Percentiles rank a stretch among this genome's conserved stretches.
These are phyloP conservation scores for Leptoteleia sp. DNA, from an alignment of 1,140 invertebrate species.

Conservation along the genomic window DNA sequence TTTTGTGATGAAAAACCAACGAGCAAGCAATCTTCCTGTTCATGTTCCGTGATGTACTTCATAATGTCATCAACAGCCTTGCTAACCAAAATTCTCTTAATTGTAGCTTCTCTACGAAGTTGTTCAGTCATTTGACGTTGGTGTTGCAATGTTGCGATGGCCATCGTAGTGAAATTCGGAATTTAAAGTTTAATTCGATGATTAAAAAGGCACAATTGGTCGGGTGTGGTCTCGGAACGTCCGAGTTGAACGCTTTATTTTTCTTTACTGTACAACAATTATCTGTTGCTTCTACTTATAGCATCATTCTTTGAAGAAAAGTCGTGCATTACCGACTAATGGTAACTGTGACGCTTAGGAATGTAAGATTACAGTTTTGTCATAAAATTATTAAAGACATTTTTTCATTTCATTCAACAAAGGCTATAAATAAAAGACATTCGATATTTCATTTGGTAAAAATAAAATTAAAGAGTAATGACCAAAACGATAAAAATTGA, in stretches of 20 bases:
- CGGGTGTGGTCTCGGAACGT: conserved; percentile 30
- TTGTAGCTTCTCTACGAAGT: conserved; percentile 93
- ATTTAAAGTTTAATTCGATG: conserved; percentile 9
- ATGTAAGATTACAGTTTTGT: too few relatives aligned
- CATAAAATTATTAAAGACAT: too few relatives aligned
- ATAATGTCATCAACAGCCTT: conserved; percentile 96
- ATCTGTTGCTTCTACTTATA: conserved; percentile 15
- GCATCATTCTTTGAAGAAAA: conserved; percentile 2
- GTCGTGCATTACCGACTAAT: too few relatives aligned
- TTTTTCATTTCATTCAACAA: too few relatives aligned
- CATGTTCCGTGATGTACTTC: conserved; percentile 95
- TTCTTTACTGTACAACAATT: not conserved
- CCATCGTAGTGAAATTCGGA: conserved; percentile 81
- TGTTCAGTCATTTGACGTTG: conserved; percentile 96
- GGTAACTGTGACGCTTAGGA: too few relatives aligned
- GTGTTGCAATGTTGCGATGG: conserved; percentile 94
- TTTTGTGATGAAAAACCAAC: conserved; percentile 97
- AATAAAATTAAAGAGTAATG: too few relatives aligned
- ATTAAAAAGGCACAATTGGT: conserved; percentile 24
- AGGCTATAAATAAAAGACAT: too few relatives aligned
- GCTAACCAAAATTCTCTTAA: conserved; percentile 93
- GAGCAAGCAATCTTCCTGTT: conserved; percentile 96
- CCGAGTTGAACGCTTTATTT: not conserved
- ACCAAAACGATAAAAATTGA: too few relatives aligned
- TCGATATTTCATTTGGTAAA: too few relatives aligned